Base-by-base conservation (phyloP, 2,113 vertebrate genomes). In the Halichoerus grypus region DNA sequence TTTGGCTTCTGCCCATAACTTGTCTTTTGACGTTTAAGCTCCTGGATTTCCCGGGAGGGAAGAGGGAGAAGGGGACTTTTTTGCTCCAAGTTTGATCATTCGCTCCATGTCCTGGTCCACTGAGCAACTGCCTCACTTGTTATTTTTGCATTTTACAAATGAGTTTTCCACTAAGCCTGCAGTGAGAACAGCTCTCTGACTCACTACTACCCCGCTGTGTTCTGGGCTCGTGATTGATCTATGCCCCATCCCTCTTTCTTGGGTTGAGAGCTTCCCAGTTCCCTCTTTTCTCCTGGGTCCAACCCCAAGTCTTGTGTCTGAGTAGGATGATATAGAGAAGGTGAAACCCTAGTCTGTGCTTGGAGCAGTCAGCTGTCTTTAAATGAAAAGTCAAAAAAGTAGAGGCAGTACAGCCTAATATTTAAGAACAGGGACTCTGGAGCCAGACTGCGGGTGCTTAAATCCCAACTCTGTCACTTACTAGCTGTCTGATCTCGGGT, bases 1-100 rank as follows among this genome's bases (percentile, higher is more conserved):
- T 96, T 91, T 96, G 39, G 84, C 67, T 95, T 96, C 65, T 97
- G 63, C 67, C 28, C 53, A 77, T 84, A 85, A 94, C 61, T 94
- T 89, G 57, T 16, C 61, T 94, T 42, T 71, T 76, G 76, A 21
- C 71, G 94, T 71, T 95, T 21, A 88, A 95, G 24, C 10, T 88
- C 65, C 53, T 93, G 14, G 88, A 87, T 85, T 88, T 93, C 55
- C 80, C 13, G 53, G n/a, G 49, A 94, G 36, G 55, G 83, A 88
- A 67, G 18, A 51, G 33, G 10, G 39, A 94, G 72, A 88, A 79
- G 53, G 53, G 26, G 57, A 61, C 26, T 69, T n/a, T 69, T 94
- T 82, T 88, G 39, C 61, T 97, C 31, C 53, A 88, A 74, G 13
- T 85, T 87, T 85, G 79, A 72, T 53, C 18, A 96, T 94, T 92